Base-by-base conservation (phyloP, 2,113 vertebrate genomes). In the Dasyornis broadbenti region DNA sequence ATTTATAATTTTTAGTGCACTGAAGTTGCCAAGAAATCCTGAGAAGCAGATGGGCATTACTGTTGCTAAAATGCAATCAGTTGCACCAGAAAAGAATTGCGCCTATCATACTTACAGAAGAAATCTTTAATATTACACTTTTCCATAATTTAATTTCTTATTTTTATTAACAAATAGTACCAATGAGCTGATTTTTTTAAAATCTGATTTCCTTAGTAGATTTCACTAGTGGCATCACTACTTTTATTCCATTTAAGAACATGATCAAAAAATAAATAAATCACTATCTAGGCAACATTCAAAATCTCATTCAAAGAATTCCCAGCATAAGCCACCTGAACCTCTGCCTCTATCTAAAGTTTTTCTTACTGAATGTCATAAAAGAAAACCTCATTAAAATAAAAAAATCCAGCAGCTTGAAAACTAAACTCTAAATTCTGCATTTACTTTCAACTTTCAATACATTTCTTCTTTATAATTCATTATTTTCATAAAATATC, bases 11-110 rank as follows among this genome's bases (percentile, higher is more conserved):
- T 80, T n/a, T 39, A 92, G 66, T 80, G 40, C 60, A 93, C 16
- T 60, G 60, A 90, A 95, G 80, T 66, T 94, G 95, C 92, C 94
- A 95, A 95, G 92, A 96, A 97, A 90, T n/a, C 54, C 39, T 71
- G 66, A 89, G 60, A 94, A 94, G 91, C 92, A 97, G 94, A 95
- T 95, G 90, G 95, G 93, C 60, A 90, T 91, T 92, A 83, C 68
- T 81, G 87, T 71, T 92, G 92, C 77, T 93, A 91, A 94, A 95
- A 94, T 95, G 63, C 49, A 95, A 50, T 39, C 63, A 82, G 45
- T 66, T 86, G 72, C 27, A 93, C 13, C 28, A 94, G 49, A 81
- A 70, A 89, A 89, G 24, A 94, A 63, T 30, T 54, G 19, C 10
- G 39, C 57, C 59, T 87, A 22, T 91, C 70, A 77, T 66, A 80